Evolutionary conservation across 1,140 invertebrate species (phyloP).

Genomic region (Dreissena rostriformis): DNA sequence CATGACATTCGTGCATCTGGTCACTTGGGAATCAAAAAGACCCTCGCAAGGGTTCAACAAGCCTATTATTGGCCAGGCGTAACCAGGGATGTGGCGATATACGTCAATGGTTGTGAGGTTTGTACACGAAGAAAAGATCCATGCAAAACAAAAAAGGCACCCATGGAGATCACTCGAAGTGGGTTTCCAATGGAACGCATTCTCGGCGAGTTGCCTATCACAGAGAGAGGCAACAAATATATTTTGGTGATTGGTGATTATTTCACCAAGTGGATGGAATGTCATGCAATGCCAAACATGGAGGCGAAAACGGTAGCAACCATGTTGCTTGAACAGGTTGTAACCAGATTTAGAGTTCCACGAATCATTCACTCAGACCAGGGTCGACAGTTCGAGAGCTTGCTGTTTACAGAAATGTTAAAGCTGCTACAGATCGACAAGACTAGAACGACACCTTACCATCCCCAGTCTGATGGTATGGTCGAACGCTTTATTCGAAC

Average conservation of each 20-base stretch:
- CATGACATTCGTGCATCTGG: conserved; percentile 4
- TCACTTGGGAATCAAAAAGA: conserved; percentile 38
- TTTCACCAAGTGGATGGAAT: conserved; percentile 17
- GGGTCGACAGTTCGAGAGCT: not conserved
- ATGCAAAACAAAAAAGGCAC: not conserved
- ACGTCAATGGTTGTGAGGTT: conserved; percentile 23
- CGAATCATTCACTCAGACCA: not conserved
- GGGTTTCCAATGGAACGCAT: conserved; percentile 13
- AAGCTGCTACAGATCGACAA: not conserved
- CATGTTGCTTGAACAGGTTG: not conserved
- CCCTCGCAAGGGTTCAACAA: not conserved
- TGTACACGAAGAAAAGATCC: not conserved
- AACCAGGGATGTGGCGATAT: conserved; percentile 16
- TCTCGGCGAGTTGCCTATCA: not conserved
- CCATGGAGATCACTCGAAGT: not conserved
- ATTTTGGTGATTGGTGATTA: not conserved
- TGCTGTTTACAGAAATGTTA: conserved; percentile 13
- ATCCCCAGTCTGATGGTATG: not conserved
- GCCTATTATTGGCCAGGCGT: conserved; percentile 11
- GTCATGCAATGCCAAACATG: conserved; percentile 4
- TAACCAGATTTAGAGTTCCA: not conserved
- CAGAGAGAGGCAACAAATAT: conserved; percentile 6
- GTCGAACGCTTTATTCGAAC: conserved; percentile 9
- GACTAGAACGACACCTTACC: not conserved
- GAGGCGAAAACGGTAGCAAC: conserved; percentile 13